A percentile compares a stretch with the other conserved stretches of the same genome.
Evolutionary conservation across 2,888 invertebrate genomes (phyloP).

Genomic region (Pyrocoelia pectoralis): DNA sequence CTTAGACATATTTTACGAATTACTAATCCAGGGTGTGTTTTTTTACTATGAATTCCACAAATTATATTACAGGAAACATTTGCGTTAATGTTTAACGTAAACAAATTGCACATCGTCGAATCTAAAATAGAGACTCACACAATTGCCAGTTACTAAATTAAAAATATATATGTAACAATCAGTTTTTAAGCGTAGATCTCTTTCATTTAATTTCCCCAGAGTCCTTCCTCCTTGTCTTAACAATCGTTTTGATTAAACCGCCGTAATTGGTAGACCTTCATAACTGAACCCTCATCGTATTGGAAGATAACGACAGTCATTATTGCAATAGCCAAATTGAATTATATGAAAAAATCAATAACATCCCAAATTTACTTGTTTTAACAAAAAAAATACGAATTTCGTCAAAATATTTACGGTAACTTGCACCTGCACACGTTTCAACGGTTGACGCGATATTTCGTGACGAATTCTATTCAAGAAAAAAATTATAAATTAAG

Average conservation of each 20-base stretch:
- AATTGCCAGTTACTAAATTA: not conserved
- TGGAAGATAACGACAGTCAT: conserved; percentile 29
- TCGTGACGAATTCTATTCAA: not conserved
- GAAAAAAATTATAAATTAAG: conserved; percentile 15
- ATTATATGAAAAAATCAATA: conserved; percentile 1
- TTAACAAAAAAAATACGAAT: too few species aligned
- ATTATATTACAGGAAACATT: too few species aligned
- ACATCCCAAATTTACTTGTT: too few species aligned
- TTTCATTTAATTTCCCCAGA: conserved; percentile 30
- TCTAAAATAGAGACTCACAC: too few species aligned
- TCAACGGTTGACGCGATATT: not conserved
- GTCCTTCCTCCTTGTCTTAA: conserved; percentile 22
- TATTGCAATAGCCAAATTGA: conserved; percentile 20
- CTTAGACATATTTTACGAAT: too few species aligned
- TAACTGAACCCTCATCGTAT: conserved; percentile 32
- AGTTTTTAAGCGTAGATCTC: conserved; percentile 20
- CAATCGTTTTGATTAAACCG: conserved; percentile 32
- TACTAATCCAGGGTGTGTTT: too few species aligned
- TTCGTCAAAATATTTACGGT: too few species aligned
- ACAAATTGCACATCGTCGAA: too few species aligned
- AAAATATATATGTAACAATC: conserved; percentile 15
- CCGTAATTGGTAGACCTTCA: conserved; percentile 26
- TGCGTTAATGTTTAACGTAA: too few species aligned
- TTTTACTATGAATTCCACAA: too few species aligned
- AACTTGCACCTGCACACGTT: too few species aligned